These are phyloP conservation scores for Calonectris borealis DNA, from an alignment of 2,113 vertebrate genomes.

Conservation along the genomic window DNA sequence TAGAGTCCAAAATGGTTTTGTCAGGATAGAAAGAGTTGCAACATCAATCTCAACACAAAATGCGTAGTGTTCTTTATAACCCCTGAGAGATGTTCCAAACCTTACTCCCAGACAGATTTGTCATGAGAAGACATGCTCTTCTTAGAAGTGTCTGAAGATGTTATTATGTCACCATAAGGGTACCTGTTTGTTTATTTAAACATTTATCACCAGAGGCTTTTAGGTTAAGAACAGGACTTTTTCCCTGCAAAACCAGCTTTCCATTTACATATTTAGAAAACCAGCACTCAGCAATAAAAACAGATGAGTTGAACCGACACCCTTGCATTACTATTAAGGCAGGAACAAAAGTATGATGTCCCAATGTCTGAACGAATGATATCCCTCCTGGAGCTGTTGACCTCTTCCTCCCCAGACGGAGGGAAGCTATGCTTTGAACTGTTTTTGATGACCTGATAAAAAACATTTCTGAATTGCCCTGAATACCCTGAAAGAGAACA, in stretches of 20 bases:
- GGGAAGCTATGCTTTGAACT: neutral
- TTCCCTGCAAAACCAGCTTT: neutral
- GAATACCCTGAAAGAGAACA: neutral
- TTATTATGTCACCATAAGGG: neutral
- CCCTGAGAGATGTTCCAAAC: neutral
- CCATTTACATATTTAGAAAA: neutral
- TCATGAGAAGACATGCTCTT: neutral
- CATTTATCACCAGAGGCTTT: neutral
- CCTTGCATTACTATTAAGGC: neutral
- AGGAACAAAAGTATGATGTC: neutral
- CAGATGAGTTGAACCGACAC: neutral
- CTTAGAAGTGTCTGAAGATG: neutral
- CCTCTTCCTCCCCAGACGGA: neutral
- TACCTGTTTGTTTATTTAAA: neutral
- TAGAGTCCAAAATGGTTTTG: neutral
- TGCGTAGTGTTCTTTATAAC: fast-evolving
- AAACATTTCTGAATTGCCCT: neutral
- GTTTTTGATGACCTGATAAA: neutral
- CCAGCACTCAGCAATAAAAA: neutral
- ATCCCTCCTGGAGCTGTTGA: neutral
- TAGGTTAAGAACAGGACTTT: neutral
- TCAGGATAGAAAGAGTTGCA: neutral
- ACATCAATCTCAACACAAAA: neutral
- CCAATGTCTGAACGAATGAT: neutral
- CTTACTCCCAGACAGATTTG: neutral